Conservation (phyloP, 2,888 invertebrate species). For the Drosophila cognata region DNA sequence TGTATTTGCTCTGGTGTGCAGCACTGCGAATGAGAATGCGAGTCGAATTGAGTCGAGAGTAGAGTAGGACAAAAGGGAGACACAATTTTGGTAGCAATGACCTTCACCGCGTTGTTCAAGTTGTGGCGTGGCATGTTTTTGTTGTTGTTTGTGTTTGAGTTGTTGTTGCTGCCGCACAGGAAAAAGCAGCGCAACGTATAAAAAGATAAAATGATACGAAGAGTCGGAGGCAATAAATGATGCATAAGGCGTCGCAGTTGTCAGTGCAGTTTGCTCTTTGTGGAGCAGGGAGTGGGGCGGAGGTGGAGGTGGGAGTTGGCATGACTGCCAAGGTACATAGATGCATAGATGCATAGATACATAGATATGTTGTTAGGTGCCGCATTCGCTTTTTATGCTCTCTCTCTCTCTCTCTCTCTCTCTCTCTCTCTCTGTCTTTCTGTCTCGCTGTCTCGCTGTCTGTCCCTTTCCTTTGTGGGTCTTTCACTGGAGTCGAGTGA, state of each 20-base stretch:
- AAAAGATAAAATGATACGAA: slow-evolving; percentile 45
- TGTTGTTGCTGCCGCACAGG: slow-evolving; percentile 43
- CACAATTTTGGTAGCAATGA: slow-evolving; percentile 85
- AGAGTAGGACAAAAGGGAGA: slow-evolving; percentile 84
- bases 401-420: slow-evolving; percentile 5
- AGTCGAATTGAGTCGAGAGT: slow-evolving; percentile 66
- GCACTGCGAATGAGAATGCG: slow-evolving; percentile 54
- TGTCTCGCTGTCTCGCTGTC: background rate
- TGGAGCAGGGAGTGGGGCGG: background rate
- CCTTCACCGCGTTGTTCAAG: slow-evolving; percentile 85
- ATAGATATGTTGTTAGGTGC: slow-evolving; percentile 44
- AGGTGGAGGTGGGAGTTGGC: slow-evolving; percentile 16
- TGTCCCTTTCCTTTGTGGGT: background rate
- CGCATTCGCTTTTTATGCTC: slow-evolving; percentile 45
- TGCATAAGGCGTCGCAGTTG: slow-evolving; percentile 59
- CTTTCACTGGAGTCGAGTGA: slow-evolving; percentile 39
- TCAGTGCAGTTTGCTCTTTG: slow-evolving; percentile 24
- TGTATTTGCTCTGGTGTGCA: slow-evolving; percentile 40
- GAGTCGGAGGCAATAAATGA: slow-evolving; percentile 63
- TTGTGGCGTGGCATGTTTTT: slow-evolving; percentile 60
- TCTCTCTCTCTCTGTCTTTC: background rate
- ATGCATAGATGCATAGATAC: slow-evolving; percentile 29
- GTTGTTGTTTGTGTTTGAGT: slow-evolving; percentile 30
- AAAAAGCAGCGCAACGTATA: slow-evolving; percentile 39
- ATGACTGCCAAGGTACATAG: slow-evolving; percentile 35